phyloP scores from a whole-genome alignment of 2,797 vertebrate species.

The Gymnothorax javanicus region DNA sequence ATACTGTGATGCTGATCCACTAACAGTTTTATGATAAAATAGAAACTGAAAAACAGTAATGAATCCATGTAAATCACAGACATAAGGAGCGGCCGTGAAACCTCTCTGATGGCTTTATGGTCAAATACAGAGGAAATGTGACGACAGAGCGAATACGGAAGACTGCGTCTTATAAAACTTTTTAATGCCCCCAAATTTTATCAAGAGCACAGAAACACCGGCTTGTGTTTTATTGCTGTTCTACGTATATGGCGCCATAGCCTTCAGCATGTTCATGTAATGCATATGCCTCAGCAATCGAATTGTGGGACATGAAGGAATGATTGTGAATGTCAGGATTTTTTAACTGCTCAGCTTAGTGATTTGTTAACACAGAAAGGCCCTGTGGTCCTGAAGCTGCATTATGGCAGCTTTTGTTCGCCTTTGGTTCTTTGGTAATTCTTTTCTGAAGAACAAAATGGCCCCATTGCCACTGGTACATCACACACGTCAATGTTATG shows the following conservation, averaged over 20 bases:
- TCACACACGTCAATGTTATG: background rate
- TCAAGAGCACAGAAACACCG: background rate
- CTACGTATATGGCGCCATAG: constrained; percentile 9
- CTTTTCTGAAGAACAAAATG: background rate
- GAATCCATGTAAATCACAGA: background rate
- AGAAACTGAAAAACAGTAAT: constrained; percentile 8
- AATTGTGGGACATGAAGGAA: background rate
- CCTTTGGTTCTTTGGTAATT: background rate
- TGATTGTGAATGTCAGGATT: background rate
- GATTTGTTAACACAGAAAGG: background rate
- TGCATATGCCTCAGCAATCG: background rate
- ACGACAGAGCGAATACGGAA: background rate
- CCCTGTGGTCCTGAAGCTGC: background rate
- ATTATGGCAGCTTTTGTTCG: background rate
- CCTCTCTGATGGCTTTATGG: constrained; percentile 12
- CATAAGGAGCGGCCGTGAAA: background rate
- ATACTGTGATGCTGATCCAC: background rate
- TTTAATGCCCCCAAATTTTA: constrained; percentile 1
- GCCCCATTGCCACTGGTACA: background rate
- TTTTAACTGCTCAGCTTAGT: background rate
- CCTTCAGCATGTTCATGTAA: background rate
- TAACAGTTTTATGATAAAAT: background rate
- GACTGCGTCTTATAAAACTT: background rate
- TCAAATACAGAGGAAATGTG: background rate
- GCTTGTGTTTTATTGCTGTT: constrained; percentile 11